Conservation (phyloP, 2,113 vertebrate species). For the Tachysurus vachellii region DNA sequence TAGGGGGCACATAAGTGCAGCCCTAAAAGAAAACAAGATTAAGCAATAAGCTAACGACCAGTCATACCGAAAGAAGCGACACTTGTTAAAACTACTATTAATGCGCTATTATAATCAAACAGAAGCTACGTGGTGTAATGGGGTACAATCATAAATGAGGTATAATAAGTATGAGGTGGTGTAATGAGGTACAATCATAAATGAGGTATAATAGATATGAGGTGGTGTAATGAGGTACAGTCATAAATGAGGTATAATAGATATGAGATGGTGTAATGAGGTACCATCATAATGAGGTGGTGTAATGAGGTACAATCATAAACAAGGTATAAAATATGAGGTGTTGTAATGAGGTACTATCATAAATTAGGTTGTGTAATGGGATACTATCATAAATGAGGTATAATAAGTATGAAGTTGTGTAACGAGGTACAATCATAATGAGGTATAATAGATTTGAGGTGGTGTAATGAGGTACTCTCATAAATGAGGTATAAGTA, state of each 20-base stretch:
- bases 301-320: neutral
- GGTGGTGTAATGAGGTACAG: neutral
- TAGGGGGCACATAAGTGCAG: neutral
- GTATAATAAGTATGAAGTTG: too few species aligned
- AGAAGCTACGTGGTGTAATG: neutral
- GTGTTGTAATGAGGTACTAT: neutral
- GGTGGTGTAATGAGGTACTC: neutral
- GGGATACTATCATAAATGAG: neutral
- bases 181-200: neutral
- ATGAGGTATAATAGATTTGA: neutral
- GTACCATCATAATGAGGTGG: neutral
- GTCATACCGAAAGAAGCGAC: neutral
- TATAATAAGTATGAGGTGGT: neutral
- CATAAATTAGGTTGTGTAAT: neutral
- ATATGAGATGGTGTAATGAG: neutral
- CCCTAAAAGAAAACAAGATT: neutral
- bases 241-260: neutral
- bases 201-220: neutral
- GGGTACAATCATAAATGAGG: neutral
- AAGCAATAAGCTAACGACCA: neutral
- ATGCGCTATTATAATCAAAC: neutral
- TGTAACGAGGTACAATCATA: neutral
- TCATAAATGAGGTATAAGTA: neutral
- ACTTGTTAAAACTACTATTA: neutral
- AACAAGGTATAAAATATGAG: too few species aligned